A percentile compares a stretch with the other conserved stretches of the same genome.
These are phyloP conservation scores for Drosophila athabasca DNA, from an alignment of 1,140 invertebrate species.

Conservation along the genomic window DNA sequence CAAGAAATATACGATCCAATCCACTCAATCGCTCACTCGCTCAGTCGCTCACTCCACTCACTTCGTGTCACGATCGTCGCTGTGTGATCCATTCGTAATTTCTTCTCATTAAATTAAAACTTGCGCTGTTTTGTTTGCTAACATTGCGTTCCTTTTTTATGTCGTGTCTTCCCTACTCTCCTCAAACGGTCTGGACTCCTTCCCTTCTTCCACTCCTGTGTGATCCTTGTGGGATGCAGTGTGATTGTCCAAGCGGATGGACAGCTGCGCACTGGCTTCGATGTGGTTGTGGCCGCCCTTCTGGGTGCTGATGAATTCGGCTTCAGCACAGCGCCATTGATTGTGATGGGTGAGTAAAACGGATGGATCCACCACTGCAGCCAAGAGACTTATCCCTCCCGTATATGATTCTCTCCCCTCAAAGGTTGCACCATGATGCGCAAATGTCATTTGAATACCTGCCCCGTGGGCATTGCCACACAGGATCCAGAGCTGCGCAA, in stretches of 20 bases:
- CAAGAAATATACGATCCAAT: constrained; percentile 13
- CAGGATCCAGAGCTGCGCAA: constrained; percentile 97
- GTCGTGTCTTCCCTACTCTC: constrained; percentile 66
- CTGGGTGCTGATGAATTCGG: constrained; percentile 99
- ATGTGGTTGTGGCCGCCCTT: constrained; percentile 97
- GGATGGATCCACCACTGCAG: too few species aligned
- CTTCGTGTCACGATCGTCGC: constrained; percentile 60
- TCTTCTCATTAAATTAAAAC: constrained; percentile 71
- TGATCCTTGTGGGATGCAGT: constrained; percentile 82
- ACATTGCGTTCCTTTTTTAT: constrained; percentile 74
- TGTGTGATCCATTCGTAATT: constrained; percentile 82
- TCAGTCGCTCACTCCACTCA: constrained; percentile 61
- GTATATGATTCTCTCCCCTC: neutral
- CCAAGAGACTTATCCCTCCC: neutral
- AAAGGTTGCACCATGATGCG: constrained; percentile 99
- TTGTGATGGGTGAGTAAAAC: constrained; percentile 89
- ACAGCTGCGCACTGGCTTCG: constrained; percentile 96
- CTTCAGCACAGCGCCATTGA: constrained; percentile 98
- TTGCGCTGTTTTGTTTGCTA: constrained; percentile 36
- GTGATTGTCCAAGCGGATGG: constrained; percentile 98
- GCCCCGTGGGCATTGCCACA: constrained; percentile 99
- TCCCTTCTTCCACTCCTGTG: neutral
- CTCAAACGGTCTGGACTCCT: constrained; percentile 28
- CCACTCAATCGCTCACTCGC: constrained; percentile 6
- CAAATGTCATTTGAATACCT: constrained; percentile 99